Evolutionary conservation across 2,113 vertebrate genomes (phyloP), one percentile per base, ranked within the genome.

Genomic region (Rhea pennata): DNA sequence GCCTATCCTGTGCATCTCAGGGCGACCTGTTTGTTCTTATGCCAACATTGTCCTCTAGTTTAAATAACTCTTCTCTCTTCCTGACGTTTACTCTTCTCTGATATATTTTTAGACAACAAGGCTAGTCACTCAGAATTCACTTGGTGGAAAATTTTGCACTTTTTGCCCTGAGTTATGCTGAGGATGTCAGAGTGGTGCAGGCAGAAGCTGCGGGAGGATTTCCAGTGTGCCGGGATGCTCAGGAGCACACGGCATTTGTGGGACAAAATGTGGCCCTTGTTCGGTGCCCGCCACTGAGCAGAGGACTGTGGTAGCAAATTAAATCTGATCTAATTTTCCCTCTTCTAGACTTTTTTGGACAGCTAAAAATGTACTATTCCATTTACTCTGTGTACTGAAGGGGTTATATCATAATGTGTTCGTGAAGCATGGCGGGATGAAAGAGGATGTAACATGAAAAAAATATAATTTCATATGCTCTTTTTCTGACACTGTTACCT

Each of bases 251-350:
- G 83, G 75, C 15, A 1, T 64, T 23, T 0, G 0, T 59, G 66
- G 62, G 64, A 83, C 71, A 95, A 74, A 93, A 90, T 81, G 64
- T 59, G 59, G 75, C 79, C 51, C 77, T 95, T 95, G 94, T 90
- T 94, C 69, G 44, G 23, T 16, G 10, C 36, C 42, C 39, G 56
- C 71, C 88, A 59, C 74, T 24, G 46, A 12, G 59, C 3, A 23
- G 58, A 64, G 59, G 66, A 80, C 24, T 1, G 5, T 64, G 85
- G 75, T 0, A 0, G 27, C 72, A 64, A 90, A 46, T 91, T 84
- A 50, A 10, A 90, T 66, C 40, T 73, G 62, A 91, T 87, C 66
- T 71, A 39, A 14, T 71, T 95, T 84, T 90, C 50, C 69, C 74
- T 90, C 62, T 81, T 50, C 64, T 56, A 59, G 87, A 51, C 88